Evolutionary conservation across 2,888 invertebrate genomes (phyloP), one percentile per base, ranked within the genome.

Genomic region (Junonia oenone): DNA sequence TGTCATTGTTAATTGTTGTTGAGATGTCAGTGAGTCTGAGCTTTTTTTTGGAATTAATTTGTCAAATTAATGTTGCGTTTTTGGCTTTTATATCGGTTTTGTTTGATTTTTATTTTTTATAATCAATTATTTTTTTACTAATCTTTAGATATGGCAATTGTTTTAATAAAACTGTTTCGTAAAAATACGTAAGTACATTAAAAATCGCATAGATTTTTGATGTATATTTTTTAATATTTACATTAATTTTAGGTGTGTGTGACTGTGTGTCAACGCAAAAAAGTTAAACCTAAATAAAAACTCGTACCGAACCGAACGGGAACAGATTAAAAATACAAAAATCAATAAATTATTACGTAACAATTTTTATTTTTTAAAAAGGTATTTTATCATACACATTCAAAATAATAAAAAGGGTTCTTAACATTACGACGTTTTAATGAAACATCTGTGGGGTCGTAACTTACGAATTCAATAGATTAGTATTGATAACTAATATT

Each of bases 381-480:
- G 22, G 26, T 15, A n/a, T 8, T 33, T 40, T 22, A 22, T 37
- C 31, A 19, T 15, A 9, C 22, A 9, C 9, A 26, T 26, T 14
- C 5, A 14, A 43, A 49, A 58, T 46, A 17, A 51, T 43, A 38
- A 13, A 59, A 62, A 59, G 63, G 60, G 62, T 62, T 52, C 51
- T 31, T 17, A 33, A 60, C 51, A 68, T 72, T 69, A 71, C 63
- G 68, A 67, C 53, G 62, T 48, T 63, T 68, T 70, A 67, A 70
- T 70, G 50, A 45, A 49, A 62, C 59, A 65, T 65, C 64, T 68
- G 72, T 59, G 72, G 72, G 67, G 65, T 70, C 72, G 70, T 71
- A 71, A 71, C 65, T 71, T 60, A 68, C 33, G 11, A 14, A 37
- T 49, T 26, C 43, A 43, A 43, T 43, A 26, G 6, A 6, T 26